These are phyloP conservation scores for Aeoliscus strigatus DNA, from an alignment of 2,797 vertebrate species.

Conservation along the genomic window DNA sequence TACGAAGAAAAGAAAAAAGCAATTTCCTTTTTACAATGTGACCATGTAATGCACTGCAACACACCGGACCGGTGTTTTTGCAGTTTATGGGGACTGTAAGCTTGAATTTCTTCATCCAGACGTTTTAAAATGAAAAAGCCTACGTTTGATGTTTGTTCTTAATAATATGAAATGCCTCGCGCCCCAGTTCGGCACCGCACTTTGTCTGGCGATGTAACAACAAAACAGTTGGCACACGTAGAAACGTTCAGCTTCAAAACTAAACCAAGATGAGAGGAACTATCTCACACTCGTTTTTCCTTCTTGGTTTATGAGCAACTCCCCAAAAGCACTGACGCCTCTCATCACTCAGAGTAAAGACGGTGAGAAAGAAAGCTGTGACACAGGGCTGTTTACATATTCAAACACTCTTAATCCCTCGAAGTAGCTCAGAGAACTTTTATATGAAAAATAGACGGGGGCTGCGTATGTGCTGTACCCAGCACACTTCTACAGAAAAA, in stretches of 20 bases:
- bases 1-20: slow-evolving; percentile 16
- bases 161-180: slow-evolving; percentile 4
- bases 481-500: slow-evolving; percentile 9
- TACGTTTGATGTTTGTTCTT: not conserved
- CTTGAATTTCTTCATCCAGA: not conserved
- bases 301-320: slow-evolving; percentile 19
- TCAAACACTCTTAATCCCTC: slow-evolving; percentile 37
- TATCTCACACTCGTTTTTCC: slow-evolving; percentile 8
- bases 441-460: slow-evolving; percentile 35
- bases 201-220: slow-evolving; percentile 7
- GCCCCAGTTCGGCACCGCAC: not conserved
- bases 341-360: slow-evolving; percentile 25
- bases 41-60: slow-evolving; percentile 7
- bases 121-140: not conserved
- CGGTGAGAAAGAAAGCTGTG: slow-evolving; percentile 20
- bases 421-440: slow-evolving; percentile 43
- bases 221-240: slow-evolving; percentile 13
- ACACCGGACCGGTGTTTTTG: slow-evolving; percentile 1
- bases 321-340: slow-evolving; percentile 14
- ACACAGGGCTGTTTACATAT: slow-evolving; percentile 42
- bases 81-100: slow-evolving; percentile 2
- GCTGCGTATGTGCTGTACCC: slow-evolving; percentile 27
- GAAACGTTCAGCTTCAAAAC: slow-evolving; percentile 16
- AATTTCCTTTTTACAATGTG: slow-evolving; percentile 18
- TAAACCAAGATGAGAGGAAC: slow-evolving; percentile 17